These are phyloP conservation scores for Coptodon rendalli DNA, from an alignment of 2,113 vertebrate genomes.

Conservation along the genomic window DNA sequence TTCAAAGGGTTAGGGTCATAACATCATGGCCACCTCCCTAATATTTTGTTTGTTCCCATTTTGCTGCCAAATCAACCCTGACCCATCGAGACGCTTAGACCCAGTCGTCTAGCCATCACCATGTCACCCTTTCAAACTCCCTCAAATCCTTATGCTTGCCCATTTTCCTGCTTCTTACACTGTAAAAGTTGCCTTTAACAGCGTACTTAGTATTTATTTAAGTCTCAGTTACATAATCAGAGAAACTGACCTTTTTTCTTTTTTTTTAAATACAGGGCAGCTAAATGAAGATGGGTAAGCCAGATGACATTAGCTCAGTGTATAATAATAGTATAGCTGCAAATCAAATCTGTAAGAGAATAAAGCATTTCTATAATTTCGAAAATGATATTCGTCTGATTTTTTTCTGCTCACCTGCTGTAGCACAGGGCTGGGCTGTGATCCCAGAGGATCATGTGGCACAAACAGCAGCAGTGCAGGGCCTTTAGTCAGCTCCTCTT, in stretches of 20 bases:
- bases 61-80: background rate
- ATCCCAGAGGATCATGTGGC: conserved; percentile 81
- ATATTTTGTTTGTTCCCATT: background rate
- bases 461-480: conserved; percentile 90
- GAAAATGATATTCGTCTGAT: background rate
- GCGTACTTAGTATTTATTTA: background rate
- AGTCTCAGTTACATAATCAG: background rate
- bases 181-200: background rate
- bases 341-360: background rate
- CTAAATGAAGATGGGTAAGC: background rate
- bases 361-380: background rate
- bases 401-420: conserved; percentile 77
- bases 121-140: background rate
- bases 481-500: conserved; percentile 88
- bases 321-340: background rate
- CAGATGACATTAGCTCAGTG: background rate
- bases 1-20: background rate
- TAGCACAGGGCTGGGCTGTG: conserved; percentile 71
- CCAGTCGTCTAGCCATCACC: background rate
- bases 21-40: background rate
- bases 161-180: background rate
- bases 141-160: background rate
- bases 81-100: background rate
- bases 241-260: background rate
- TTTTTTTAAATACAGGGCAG: background rate